A percentile compares a stretch with the other conserved stretches of the same genome.
Evolutionary conservation across 2,888 invertebrate genomes (phyloP).

Genomic region (Metallyticus violacea): DNA sequence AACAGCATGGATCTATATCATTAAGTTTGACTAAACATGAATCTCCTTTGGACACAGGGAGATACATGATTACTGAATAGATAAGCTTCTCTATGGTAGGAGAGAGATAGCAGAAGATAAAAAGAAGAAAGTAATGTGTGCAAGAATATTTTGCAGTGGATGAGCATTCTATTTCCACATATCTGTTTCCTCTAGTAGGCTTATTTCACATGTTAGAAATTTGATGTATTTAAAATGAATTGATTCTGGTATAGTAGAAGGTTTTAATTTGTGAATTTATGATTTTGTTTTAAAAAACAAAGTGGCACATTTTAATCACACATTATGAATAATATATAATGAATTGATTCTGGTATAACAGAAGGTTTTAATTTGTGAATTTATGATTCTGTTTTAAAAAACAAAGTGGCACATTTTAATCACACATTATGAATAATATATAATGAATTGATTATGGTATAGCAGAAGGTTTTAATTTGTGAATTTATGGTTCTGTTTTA

Average conservation of each 20-base stretch:
- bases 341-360: background rate
- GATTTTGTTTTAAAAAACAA: background rate
- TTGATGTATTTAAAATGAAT: background rate
- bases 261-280: background rate
- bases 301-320: background rate
- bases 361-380: background rate
- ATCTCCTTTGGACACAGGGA: background rate
- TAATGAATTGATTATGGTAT: background rate
- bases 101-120: background rate
- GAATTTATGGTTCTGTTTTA: background rate
- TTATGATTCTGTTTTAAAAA: background rate
- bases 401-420: background rate
- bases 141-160: background rate
- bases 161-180: background rate
- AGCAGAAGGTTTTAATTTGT: background rate
- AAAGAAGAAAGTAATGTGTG: background rate
- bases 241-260: background rate
- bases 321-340: background rate
- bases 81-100: no score
- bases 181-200: background rate
- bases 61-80: background rate
- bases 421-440: background rate
- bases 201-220: background rate
- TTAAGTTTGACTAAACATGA: no score
- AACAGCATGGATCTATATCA: background rate